Evolutionary conservation across 2,888 invertebrate species (phyloP).

Genomic region (Drosophila flavopinicola): DNA sequence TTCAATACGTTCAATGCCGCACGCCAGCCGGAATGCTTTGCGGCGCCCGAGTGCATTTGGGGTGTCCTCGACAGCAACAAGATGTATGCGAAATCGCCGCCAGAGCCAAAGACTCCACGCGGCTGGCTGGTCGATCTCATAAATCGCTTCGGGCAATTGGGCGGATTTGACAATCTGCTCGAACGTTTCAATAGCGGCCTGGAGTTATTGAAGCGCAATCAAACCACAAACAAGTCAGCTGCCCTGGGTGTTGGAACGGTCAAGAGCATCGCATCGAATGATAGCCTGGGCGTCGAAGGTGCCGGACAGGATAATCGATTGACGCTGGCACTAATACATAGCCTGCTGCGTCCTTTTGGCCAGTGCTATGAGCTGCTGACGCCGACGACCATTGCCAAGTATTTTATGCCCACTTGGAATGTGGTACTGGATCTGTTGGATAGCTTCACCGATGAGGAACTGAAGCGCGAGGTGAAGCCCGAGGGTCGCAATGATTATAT

Average conservation of each 20-base stretch:
- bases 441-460: constrained; percentile 96
- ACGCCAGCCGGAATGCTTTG: constrained; percentile 83
- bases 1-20: constrained; percentile 86
- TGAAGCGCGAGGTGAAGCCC: constrained; percentile 96
- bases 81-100: constrained; percentile 86
- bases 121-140: constrained; percentile 99
- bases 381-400: constrained; percentile 94
- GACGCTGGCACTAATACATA: constrained; percentile 91
- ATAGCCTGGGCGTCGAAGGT: constrained; percentile 44
- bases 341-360: constrained; percentile 95
- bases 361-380: constrained; percentile 96
- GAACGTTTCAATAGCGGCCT: constrained; percentile 92
- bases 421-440: constrained; percentile 95
- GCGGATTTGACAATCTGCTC: constrained; percentile 94
- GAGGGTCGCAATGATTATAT: constrained; percentile 98
- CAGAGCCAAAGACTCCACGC: constrained; percentile 93
- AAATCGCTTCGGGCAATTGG: constrained; percentile 95
- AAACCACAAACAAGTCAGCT: constrained; percentile 77
- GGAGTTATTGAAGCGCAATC: constrained; percentile 86
- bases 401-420: constrained; percentile 96
- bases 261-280: constrained; percentile 45
- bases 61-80: constrained; percentile 89
- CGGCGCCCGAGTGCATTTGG: constrained; percentile 82
- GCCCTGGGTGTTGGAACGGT: background rate
- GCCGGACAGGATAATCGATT: constrained; percentile 84